Percentiles rank a stretch among this genome's conserved stretches.
phyloP scores from a whole-genome alignment of 1,140 invertebrate species.

The Achroia grisella region DNA sequence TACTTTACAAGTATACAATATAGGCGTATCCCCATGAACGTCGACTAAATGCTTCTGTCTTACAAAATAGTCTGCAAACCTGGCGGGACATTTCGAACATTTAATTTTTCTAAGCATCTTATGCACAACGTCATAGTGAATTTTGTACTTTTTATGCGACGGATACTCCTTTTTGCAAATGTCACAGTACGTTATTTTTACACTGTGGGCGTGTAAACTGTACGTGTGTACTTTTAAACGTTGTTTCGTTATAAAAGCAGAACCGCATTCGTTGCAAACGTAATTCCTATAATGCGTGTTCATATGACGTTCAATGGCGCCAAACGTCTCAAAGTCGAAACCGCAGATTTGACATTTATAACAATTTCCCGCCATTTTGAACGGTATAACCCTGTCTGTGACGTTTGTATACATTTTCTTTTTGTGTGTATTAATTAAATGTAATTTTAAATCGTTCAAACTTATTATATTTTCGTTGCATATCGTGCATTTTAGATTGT shows the following conservation, averaged over 20 bases:
- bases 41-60: constrained; percentile 39
- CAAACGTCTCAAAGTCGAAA: constrained; percentile 31
- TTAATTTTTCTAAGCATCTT: constrained; percentile 29
- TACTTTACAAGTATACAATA: constrained; percentile 36
- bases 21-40: constrained; percentile 26
- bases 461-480: constrained; percentile 19
- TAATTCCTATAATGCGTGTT: constrained; percentile 46
- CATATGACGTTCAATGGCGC: constrained; percentile 42
- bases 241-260: constrained; percentile 34
- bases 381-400: constrained; percentile 33
- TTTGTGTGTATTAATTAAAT: constrained; percentile 24
- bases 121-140: constrained; percentile 30
- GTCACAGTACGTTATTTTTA: constrained; percentile 21
- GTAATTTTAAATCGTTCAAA: constrained; percentile 33
- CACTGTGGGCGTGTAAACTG: constrained; percentile 15
- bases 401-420: constrained; percentile 27
- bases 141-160: constrained; percentile 30
- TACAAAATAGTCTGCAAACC: constrained; percentile 36
- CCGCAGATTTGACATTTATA: constrained; percentile 34
- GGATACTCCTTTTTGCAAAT: constrained; percentile 28
- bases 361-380: constrained; percentile 20
- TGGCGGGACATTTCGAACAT: constrained; percentile 37
- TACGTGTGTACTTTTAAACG: constrained; percentile 30
- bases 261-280: constrained; percentile 39
- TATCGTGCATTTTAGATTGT: constrained; percentile 32